Percentiles rank a stretch among this genome's conserved stretches.
phyloP scores from a whole-genome alignment of 2,113 vertebrate genomes.

The Butorides virescens region DNA sequence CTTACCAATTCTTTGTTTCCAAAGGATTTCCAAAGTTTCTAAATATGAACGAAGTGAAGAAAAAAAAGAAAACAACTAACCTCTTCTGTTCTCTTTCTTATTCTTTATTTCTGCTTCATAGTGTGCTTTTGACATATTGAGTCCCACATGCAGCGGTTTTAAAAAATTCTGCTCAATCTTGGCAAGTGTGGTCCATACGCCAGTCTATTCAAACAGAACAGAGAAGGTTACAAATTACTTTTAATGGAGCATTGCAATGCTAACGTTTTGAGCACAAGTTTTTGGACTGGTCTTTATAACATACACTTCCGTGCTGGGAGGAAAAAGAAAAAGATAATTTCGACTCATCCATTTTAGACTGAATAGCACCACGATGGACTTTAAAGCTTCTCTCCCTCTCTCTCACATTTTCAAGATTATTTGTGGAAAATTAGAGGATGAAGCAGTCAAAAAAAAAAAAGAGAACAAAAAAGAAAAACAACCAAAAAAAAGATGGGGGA shows the following conservation, averaged over 20 bases:
- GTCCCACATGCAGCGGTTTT: slow-evolving; percentile 83
- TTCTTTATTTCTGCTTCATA: slow-evolving; percentile 87
- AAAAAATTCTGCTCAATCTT: slow-evolving; percentile 83
- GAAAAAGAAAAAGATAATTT: neutral
- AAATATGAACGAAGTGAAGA: neutral
- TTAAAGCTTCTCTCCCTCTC: neutral
- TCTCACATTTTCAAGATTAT: neutral
- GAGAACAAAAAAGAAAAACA: too few relatives aligned
- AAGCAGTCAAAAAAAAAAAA: neutral
- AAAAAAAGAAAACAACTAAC: slow-evolving; percentile 50
- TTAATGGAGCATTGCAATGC: neutral
- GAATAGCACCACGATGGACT: neutral
- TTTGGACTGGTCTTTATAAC: neutral
- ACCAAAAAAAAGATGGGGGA: too few relatives aligned
- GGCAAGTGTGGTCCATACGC: slow-evolving; percentile 81
- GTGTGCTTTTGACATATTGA: slow-evolving; percentile 88
- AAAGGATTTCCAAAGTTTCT: neutral
- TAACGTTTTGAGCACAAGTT: neutral
- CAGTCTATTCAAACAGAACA: slow-evolving; percentile 72
- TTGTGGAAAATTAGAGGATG: neutral
- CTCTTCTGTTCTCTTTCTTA: slow-evolving; percentile 82
- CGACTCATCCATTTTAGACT: neutral
- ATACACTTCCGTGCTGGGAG: neutral
- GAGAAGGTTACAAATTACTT: neutral
- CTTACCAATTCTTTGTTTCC: neutral